A percentile compares a stretch with the other conserved stretches of the same genome.
phyloP scores from a whole-genome alignment of 2,797 vertebrate genomes.

The Oreortyx pictus region DNA sequence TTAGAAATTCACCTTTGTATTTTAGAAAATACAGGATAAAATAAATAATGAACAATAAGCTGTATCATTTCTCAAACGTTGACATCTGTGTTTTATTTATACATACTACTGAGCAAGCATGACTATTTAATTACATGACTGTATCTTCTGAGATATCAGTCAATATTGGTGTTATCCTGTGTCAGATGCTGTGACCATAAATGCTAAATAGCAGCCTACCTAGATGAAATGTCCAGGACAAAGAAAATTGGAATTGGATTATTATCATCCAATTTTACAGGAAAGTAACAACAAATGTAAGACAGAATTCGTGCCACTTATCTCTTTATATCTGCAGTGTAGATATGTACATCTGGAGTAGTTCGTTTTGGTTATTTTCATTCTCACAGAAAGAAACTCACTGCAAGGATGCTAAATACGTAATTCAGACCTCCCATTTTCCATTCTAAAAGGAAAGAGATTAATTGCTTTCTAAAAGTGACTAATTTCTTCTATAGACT shows the following conservation, averaged over 20 bases:
- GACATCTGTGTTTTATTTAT: not conserved
- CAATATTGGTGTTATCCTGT: not conserved
- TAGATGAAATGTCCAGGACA: not conserved
- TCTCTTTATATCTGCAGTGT: rapidly evolving
- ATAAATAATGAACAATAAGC: not conserved
- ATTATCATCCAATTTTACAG: not conserved
- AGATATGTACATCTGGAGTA: not conserved
- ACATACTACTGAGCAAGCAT: not conserved
- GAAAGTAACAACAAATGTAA: not conserved
- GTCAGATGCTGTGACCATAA: not conserved
- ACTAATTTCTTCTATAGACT: not conserved
- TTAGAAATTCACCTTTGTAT: not conserved
- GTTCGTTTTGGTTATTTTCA: not conserved
- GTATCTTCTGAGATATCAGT: not conserved
- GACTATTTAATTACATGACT: not conserved
- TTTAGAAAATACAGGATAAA: not conserved
- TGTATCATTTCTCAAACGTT: not conserved
- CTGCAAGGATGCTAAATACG: not conserved
- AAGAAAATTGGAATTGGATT: not conserved
- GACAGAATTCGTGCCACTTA: not conserved
- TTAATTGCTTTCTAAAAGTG: not conserved
- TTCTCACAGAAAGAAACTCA: not conserved
- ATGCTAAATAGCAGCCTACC: not conserved
- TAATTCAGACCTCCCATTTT: not conserved
- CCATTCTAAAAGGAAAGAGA: not conserved